phyloP scores from a whole-genome alignment of 2,113 vertebrate genomes.

The Lethenteron camtschaticum region DNA sequence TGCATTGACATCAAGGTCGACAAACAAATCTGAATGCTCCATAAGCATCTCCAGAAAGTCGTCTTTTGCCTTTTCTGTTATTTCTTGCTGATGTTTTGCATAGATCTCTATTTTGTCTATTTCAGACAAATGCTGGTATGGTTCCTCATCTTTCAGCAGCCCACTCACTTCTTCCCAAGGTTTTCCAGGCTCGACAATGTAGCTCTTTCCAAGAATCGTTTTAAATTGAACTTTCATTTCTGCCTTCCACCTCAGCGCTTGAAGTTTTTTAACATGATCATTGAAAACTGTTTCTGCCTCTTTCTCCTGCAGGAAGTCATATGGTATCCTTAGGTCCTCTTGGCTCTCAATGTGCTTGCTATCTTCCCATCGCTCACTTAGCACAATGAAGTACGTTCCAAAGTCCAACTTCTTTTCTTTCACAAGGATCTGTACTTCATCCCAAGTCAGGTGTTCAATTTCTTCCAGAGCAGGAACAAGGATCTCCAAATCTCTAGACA shows the following conservation, averaged over 20 bases:
- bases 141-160: conserved; percentile 88
- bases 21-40: conserved; percentile 90
- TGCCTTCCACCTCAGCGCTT: conserved; percentile 44
- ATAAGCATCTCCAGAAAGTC: conserved; percentile 87
- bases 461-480: conserved; percentile 59
- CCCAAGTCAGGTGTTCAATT: conserved; percentile 57
- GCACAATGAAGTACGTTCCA: conserved; percentile 59
- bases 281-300: conserved; percentile 44
- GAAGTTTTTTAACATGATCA: conserved; percentile 51
- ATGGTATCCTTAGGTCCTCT: conserved; percentile 61
- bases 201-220: conserved; percentile 51
- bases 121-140: conserved; percentile 80
- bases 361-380: conserved; percentile 84
- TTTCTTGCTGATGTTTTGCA: conserved; percentile 68
- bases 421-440: conserved; percentile 51
- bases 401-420: conserved; percentile 58
- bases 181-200: conserved; percentile 72
- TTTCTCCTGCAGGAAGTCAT: conserved; percentile 59
- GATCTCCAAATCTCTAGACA: conserved; percentile 49
- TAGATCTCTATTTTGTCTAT: conserved; percentile 68
- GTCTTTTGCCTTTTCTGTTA: conserved; percentile 83
- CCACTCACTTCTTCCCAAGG: conserved; percentile 87
- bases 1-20: conserved; percentile 81
- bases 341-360: conserved; percentile 49
- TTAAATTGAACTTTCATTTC: conserved; percentile 67